phyloP scores from a whole-genome alignment of 2,113 vertebrate genomes.

The Cariama cristata region DNA sequence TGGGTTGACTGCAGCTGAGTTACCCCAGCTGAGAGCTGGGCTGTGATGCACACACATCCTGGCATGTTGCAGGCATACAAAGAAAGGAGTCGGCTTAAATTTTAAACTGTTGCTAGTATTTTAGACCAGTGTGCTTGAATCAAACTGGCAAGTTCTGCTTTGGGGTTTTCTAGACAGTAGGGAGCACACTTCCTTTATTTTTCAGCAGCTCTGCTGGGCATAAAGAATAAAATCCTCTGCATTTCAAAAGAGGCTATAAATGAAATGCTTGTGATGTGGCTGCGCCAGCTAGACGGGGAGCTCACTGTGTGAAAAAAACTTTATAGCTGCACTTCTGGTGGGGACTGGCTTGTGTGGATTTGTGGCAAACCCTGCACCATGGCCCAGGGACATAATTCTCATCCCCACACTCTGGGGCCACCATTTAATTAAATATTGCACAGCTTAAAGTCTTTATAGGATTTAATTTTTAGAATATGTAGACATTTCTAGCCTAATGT shows the following conservation, averaged over 20 bases:
- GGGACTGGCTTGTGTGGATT: background rate
- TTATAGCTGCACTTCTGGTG: background rate
- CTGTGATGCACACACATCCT: background rate
- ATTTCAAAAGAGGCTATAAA: constrained; percentile 19
- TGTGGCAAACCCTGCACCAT: background rate
- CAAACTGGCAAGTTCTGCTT: background rate
- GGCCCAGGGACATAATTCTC: background rate
- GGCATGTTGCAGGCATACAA: background rate
- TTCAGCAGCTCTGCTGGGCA: constrained; percentile 16
- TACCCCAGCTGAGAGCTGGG: background rate
- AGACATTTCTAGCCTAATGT: constrained; percentile 41
- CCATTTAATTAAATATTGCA: constrained; percentile 26
- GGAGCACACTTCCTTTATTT: constrained; percentile 55
- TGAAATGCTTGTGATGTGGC: constrained; percentile 14
- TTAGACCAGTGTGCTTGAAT: background rate
- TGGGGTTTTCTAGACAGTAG: constrained; percentile 23
- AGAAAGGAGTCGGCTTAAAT: background rate
- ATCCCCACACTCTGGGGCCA: background rate
- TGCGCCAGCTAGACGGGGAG: background rate
- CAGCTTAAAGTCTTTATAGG: constrained; percentile 8
- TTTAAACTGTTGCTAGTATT: background rate
- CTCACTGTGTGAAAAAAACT: background rate
- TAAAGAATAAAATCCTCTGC: background rate
- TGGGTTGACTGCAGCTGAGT: background rate
- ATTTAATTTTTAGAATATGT: constrained; percentile 42